Conservation (phyloP, 2,797 vertebrate species). For the Rhodeus uyekii region DNA sequence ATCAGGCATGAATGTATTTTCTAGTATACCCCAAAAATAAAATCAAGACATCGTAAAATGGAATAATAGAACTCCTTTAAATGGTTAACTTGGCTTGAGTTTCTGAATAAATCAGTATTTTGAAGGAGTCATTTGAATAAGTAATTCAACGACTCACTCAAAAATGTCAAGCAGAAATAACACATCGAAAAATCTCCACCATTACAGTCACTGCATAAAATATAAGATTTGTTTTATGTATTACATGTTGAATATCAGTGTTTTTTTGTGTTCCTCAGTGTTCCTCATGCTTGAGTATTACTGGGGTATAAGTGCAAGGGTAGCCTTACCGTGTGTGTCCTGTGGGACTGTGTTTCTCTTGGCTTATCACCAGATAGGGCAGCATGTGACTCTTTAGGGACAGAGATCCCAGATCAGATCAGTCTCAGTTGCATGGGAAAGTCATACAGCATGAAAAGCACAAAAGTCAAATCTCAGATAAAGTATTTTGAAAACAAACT, state of each 20-base stretch:
- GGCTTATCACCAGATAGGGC: conserved; percentile 25
- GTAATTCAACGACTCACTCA: not conserved
- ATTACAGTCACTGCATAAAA: not conserved
- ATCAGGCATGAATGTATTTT: no score
- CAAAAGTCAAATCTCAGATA: conserved; percentile 30
- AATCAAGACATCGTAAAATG: no score
- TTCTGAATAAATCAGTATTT: not conserved
- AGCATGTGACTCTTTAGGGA: conserved; percentile 31
- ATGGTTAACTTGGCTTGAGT: no score
- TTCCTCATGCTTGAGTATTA: no score
- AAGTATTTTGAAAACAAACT: conserved; percentile 20
- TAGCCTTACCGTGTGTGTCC: not conserved
- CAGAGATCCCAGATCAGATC: conserved; percentile 24
- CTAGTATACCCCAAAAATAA: no score
- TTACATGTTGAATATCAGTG: not conserved
- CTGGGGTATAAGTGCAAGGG: not conserved
- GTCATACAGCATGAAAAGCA: conserved; percentile 13
- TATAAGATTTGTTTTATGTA: not conserved
- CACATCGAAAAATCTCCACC: not conserved
- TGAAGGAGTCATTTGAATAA: not conserved
- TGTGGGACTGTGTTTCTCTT: conserved; percentile 32
- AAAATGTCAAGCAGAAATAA: not conserved
- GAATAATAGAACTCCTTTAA: no score
- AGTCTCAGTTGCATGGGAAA: conserved; percentile 49
- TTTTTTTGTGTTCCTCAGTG: no score